Conservation (phyloP, 2,113 vertebrate genomes). For the Scartelaos histophorus region DNA sequence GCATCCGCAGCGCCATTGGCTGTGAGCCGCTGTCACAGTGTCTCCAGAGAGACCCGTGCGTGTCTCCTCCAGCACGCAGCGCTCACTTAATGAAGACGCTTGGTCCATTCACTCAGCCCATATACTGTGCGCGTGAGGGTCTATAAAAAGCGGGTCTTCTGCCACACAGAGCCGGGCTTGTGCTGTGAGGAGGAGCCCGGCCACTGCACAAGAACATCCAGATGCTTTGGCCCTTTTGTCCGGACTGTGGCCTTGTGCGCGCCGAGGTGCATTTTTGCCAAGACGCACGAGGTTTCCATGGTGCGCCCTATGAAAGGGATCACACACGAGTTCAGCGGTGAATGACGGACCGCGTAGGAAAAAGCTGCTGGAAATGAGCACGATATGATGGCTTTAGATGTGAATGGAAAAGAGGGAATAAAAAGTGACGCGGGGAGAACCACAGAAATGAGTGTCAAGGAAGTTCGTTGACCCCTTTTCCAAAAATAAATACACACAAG, state of each 20-base stretch:
- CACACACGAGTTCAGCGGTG: slow-evolving; percentile 74
- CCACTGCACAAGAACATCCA: slow-evolving; percentile 75
- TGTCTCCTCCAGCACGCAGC: slow-evolving; percentile 46
- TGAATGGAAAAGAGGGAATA: slow-evolving; percentile 33
- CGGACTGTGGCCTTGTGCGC: slow-evolving; percentile 78
- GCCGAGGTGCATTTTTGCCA: slow-evolving; percentile 80
- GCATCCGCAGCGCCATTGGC: not conserved
- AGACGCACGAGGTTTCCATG: slow-evolving; percentile 80
- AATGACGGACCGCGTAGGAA: slow-evolving; percentile 75
- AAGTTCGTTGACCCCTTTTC: slow-evolving; percentile 61
- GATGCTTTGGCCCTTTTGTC: slow-evolving; percentile 74
- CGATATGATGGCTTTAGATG: slow-evolving; percentile 66
- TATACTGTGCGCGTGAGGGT: slow-evolving; percentile 50
- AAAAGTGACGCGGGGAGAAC: slow-evolving; percentile 34
- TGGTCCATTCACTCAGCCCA: slow-evolving; percentile 69
- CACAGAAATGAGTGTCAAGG: slow-evolving; percentile 55
- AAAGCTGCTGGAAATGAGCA: slow-evolving; percentile 63
- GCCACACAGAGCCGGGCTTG: slow-evolving; percentile 77
- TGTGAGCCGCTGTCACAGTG: slow-evolving; percentile 7
- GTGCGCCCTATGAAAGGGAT: slow-evolving; percentile 80
- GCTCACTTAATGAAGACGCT: slow-evolving; percentile 73
- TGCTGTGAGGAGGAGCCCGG: slow-evolving; percentile 65
- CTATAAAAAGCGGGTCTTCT: slow-evolving; percentile 79
- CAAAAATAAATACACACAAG: slow-evolving; percentile 47
- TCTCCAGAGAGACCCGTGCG: slow-evolving; percentile 47